These are phyloP conservation scores for Festucalex cinctus DNA, from an alignment of 2,113 vertebrate genomes.

Conservation along the genomic window DNA sequence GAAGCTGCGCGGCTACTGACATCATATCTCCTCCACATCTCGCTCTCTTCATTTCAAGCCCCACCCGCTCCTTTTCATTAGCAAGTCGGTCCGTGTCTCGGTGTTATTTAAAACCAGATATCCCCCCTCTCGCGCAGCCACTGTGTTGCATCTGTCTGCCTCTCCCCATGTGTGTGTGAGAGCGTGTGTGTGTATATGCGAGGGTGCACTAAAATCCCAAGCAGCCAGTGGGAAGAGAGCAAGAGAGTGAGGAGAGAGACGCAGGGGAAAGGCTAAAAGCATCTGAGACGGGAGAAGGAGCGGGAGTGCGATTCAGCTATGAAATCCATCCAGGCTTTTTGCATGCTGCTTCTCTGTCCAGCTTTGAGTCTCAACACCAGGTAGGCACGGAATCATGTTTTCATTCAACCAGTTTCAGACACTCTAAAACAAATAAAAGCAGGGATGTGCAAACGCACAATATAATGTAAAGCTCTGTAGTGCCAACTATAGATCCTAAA, in stretches of 20 bases:
- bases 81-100: constrained; percentile 66
- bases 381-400: constrained; percentile 55
- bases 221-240: constrained; percentile 60
- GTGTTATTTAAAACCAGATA: constrained; percentile 74
- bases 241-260: constrained; percentile 59
- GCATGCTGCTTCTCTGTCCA: constrained; percentile 74
- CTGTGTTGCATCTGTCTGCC: constrained; percentile 70
- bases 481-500: constrained; percentile 40
- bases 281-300: constrained; percentile 56
- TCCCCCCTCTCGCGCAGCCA: constrained; percentile 54
- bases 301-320: constrained; percentile 73
- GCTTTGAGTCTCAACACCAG: constrained; percentile 75
- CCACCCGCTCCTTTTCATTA: constrained; percentile 62
- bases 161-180: constrained; percentile 44
- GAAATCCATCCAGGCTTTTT: constrained; percentile 77
- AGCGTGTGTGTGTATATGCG: constrained; percentile 1
- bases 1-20: constrained; percentile 61
- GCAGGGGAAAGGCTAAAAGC: constrained; percentile 56
- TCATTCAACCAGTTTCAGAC: constrained; percentile 26
- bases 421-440: constrained; percentile 47
- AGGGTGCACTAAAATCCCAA: constrained; percentile 57
- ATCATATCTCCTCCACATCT: constrained; percentile 70
- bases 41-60: constrained; percentile 51
- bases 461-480: constrained; percentile 34
- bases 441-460: constrained; percentile 25